These are phyloP conservation scores for Drosophila athabasca DNA, from an alignment of 1,140 invertebrate genomes.

Conservation along the genomic window DNA sequence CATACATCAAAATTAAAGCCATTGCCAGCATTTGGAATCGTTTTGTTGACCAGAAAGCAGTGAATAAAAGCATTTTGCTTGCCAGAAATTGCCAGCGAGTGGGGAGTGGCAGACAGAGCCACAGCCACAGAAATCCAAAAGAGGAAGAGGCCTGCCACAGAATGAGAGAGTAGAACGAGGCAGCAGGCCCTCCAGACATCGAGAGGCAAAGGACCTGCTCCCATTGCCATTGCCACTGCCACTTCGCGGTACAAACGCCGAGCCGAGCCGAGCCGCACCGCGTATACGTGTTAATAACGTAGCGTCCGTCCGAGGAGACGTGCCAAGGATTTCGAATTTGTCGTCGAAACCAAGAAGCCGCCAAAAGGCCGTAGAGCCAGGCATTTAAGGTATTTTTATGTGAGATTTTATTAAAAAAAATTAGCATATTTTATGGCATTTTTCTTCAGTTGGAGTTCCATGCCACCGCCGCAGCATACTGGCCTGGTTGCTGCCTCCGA, in stretches of 20 bases:
- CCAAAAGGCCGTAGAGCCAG: constrained; percentile 1
- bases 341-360: constrained; percentile 18
- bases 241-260: constrained; percentile 13
- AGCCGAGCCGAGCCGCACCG: background rate
- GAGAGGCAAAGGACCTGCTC: background rate
- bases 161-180: too few species aligned
- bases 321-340: constrained; percentile 59
- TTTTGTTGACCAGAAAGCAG: background rate
- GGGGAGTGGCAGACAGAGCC: too few species aligned
- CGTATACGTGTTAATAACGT: constrained; percentile 74
- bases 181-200: too few species aligned
- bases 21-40: constrained; percentile 35
- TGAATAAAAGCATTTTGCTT: too few species aligned
- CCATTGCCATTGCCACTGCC: background rate
- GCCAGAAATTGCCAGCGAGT: too few species aligned
- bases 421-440: constrained; percentile 66
- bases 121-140: too few species aligned
- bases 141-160: too few species aligned
- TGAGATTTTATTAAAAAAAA: constrained; percentile 72
- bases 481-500: too few species aligned
- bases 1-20: constrained; percentile 69
- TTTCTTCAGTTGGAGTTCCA: background rate
- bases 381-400: constrained; percentile 75
- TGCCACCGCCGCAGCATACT: constrained; percentile 22
- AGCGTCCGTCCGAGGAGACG: constrained; percentile 51